Conservation (phyloP, 1,140 invertebrate genomes). For the Drosophila chauvacae region DNA sequence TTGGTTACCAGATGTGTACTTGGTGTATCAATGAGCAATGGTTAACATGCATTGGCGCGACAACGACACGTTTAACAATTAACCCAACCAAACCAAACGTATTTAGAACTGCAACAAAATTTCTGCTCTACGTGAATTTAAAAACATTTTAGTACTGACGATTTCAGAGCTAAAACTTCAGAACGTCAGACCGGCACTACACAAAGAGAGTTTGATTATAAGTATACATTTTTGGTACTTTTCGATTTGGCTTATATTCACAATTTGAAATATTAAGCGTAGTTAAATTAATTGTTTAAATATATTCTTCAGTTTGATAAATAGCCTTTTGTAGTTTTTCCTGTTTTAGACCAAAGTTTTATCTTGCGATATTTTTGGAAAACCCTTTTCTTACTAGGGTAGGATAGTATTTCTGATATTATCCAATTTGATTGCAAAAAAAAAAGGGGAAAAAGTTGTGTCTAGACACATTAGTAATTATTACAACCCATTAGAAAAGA, state of each 20-base stretch:
- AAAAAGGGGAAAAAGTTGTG: not conserved
- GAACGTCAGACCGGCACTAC: not conserved
- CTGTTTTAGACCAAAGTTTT: no score
- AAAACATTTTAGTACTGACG: slow-evolving; percentile 77
- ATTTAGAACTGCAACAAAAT: slow-evolving; percentile 78
- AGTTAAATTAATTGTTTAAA: no score
- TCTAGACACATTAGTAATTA: slow-evolving; percentile 10
- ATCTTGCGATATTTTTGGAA: not conserved
- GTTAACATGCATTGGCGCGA: slow-evolving; percentile 68
- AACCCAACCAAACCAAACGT: slow-evolving; percentile 74
- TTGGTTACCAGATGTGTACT: slow-evolving; percentile 65
- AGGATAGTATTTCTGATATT: not conserved
- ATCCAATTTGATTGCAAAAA: not conserved
- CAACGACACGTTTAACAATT: slow-evolving; percentile 50
- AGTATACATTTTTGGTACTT: not conserved
- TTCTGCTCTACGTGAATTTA: slow-evolving; percentile 77
- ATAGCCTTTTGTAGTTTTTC: no score
- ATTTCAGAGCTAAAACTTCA: slow-evolving; percentile 31
- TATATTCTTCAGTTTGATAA: no score
- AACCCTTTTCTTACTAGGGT: no score
- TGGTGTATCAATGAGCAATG: slow-evolving; percentile 65
- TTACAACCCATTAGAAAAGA: slow-evolving; percentile 20
- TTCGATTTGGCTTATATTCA: not conserved
- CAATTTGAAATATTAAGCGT: not conserved
- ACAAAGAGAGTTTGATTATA: slow-evolving; percentile 16